Evolutionary conservation across 2,113 vertebrate species (phyloP).

Genomic region (Tichodroma muraria): DNA sequence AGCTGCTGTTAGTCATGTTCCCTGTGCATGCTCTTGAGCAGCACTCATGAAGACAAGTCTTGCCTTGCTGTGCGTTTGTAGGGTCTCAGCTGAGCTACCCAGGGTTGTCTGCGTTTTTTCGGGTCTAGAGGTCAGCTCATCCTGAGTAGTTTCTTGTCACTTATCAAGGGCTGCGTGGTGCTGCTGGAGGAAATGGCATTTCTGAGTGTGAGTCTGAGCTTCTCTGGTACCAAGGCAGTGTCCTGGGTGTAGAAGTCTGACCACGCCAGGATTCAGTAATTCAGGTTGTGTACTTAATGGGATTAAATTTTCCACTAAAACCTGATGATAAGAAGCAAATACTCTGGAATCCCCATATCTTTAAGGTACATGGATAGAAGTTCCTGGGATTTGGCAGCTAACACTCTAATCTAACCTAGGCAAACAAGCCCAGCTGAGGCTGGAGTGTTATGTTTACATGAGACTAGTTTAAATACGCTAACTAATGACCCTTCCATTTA

Average conservation of each 20-base stretch:
- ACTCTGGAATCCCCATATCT: not conserved
- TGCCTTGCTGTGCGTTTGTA: not conserved
- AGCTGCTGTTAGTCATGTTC: not conserved
- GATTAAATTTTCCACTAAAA: not conserved
- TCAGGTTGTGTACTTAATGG: not conserved
- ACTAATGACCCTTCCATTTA: not conserved
- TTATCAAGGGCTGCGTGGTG: rapidly evolving
- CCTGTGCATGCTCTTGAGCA: not conserved
- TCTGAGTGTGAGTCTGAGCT: not conserved
- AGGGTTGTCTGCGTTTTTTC: not conserved
- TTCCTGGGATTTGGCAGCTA: not conserved
- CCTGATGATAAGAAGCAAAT: not conserved
- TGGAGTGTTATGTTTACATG: not conserved
- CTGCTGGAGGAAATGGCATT: not conserved
- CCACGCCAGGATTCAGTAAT: not conserved
- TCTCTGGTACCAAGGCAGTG: not conserved
- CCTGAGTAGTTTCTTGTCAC: too few relatives aligned
- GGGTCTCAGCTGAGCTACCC: not conserved
- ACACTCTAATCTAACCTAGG: not conserved
- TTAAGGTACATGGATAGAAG: not conserved
- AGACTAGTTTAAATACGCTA: not conserved
- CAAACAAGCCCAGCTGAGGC: not conserved
- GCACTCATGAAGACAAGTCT: not conserved
- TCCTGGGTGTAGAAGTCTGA: not conserved
- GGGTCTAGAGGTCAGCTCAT: not conserved